A percentile compares a stretch with the other conserved stretches of the same genome.
phyloP scores from a whole-genome alignment of 2,113 vertebrate species.

The Clarias batrachus region DNA sequence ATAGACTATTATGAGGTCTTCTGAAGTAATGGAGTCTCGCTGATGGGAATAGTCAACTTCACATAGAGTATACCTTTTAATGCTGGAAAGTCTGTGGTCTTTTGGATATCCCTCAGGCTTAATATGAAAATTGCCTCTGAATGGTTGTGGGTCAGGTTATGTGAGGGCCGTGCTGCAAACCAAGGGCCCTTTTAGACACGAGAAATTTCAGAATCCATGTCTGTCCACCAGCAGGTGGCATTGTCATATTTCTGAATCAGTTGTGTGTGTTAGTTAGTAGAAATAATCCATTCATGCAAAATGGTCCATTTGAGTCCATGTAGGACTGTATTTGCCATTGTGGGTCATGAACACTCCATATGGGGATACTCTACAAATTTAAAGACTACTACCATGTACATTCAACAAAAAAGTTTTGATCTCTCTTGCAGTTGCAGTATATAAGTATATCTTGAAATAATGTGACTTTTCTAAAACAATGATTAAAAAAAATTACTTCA shows the following conservation, averaged over 20 bases:
- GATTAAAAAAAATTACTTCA: not conserved
- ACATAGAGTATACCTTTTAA: conserved; percentile 28
- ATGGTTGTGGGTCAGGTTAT: conserved; percentile 21
- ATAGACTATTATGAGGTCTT: conserved; percentile 37
- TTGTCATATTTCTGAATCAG: conserved; percentile 25
- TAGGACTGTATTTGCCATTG: not conserved
- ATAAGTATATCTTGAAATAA: not conserved
- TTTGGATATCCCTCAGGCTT: conserved; percentile 32
- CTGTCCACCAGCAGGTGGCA: conserved; percentile 33
- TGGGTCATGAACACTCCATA: not conserved
- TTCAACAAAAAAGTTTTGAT: not conserved
- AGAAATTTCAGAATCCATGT: not conserved
- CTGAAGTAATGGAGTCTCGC: conserved; percentile 28
- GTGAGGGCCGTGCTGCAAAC: conserved; percentile 2
- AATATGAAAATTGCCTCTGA: conserved; percentile 42
- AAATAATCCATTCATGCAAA: not conserved
- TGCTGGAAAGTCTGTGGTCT: conserved; percentile 37
- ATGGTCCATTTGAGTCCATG: not conserved
- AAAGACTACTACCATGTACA: not conserved
- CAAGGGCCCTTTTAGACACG: not conserved
- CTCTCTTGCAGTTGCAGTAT: not conserved
- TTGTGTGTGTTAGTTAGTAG: not conserved
- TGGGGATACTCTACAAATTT: not conserved
- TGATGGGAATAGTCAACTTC: conserved; percentile 21
- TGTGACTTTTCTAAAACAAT: not conserved